Conservation (phyloP, 2,888 invertebrate species). For the Cryptophagus acutangulus region DNA sequence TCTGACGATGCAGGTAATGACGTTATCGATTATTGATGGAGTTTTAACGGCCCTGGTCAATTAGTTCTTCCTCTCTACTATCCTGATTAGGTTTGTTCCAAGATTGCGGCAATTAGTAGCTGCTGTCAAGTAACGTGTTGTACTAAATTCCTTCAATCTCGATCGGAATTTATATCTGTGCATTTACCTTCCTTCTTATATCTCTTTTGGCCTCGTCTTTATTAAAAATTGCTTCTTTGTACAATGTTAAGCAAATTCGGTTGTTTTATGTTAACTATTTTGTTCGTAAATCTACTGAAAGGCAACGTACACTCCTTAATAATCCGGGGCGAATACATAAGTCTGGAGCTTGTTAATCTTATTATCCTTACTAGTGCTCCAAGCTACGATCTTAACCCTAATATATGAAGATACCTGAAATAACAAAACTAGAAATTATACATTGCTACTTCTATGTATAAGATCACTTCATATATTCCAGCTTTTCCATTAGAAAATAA, state of each 20-base stretch:
- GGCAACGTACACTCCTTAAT: slow-evolving; percentile 13
- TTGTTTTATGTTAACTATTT: too few species aligned
- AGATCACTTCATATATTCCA: too few species aligned
- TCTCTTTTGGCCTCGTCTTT: too few species aligned
- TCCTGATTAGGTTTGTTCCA: slow-evolving; percentile 22
- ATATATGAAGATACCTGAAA: too few species aligned
- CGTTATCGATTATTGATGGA: slow-evolving; percentile 23
- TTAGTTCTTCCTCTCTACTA: slow-evolving; percentile 21
- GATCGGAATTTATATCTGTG: slow-evolving; percentile 18
- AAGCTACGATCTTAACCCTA: slow-evolving; percentile 11
- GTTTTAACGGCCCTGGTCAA: slow-evolving; percentile 25
- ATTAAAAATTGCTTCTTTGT: too few species aligned
- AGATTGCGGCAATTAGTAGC: slow-evolving; percentile 28
- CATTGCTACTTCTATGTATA: too few species aligned
- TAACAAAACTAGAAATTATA: too few species aligned
- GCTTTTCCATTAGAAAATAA: too few species aligned
- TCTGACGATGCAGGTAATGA: too few species aligned
- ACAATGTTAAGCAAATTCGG: too few species aligned
- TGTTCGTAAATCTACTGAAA: too few species aligned
- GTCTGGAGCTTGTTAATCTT: slow-evolving; percentile 21
- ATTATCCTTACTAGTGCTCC: slow-evolving; percentile 16
- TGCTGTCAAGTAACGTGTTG: slow-evolving; percentile 23
- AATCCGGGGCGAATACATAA: slow-evolving; percentile 14
- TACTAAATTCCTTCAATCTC: slow-evolving; percentile 22
- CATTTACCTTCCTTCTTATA: too few species aligned